Base-by-base conservation (phyloP, 2,888 invertebrate genomes). In the Belgica antarctica region DNA sequence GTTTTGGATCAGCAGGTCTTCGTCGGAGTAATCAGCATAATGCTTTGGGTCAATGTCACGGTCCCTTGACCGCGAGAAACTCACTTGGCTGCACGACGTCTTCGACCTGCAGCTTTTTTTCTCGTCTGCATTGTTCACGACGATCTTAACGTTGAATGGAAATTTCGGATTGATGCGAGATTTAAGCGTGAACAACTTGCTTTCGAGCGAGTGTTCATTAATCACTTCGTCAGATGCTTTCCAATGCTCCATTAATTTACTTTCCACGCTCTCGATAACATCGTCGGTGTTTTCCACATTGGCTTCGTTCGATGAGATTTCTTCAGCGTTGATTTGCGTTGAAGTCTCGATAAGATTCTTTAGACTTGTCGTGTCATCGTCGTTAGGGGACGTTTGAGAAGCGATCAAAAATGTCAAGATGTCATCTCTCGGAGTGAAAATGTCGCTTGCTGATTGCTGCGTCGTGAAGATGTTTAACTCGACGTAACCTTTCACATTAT, bases 241-340 rank as follows among this genome's bases (percentile, higher is more conserved):
- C 46, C 46, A 68, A 15, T 68, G 68, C 25, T 68, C 68, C 57
- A 68, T 19, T 24, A 57, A 24, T 27, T 57, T 68, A 27, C 68
- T 68, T 34, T 68, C 68, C 8, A 28, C 24, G 52, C 22, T 52
- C 52, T n/a, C 4, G 27, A 59, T 27, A 59, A 27, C 27, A 8
- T 3, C 3, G 10, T 7, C 2, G n/a, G 12, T 59, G n/a, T 25
- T 4, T 12, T 24, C 27, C 3, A 12, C 7, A 59, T 47, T 5
- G 15, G 17, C 17, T 52, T 19, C 52, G n/a, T 25, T n/a, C 12
- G 46, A 46, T 46, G 17, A 15, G 7, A 4, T 52, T 12, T 22
- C 59, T 1, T 24, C 27, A n/a, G 4, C 27, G 27, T 19, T 10
- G 27, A 15, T 4, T 59, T 24, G 27, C 1, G 68, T 22, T 24